These are phyloP conservation scores for Prinia subflava DNA, from an alignment of 2,113 vertebrate species.

Conservation along the genomic window DNA sequence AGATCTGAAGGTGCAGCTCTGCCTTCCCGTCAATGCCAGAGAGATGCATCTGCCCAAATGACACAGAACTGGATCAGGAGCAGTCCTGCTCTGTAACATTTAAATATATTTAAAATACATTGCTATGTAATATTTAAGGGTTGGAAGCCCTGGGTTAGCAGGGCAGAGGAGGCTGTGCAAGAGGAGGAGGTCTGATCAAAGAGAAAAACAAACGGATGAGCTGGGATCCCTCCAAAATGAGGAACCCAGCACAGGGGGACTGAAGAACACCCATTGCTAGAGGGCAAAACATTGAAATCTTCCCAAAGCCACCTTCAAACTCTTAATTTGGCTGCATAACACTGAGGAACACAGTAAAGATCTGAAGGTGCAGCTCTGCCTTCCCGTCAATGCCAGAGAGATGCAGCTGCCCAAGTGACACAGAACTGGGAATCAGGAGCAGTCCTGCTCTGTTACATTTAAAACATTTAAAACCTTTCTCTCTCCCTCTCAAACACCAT, in stretches of 20 bases:
- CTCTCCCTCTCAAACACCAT: background rate
- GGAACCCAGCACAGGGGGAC: background rate
- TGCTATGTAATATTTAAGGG: background rate
- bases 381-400: background rate
- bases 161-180: background rate
- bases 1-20: background rate
- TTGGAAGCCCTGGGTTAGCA: background rate
- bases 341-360: background rate
- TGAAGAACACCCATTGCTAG: background rate
- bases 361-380: background rate
- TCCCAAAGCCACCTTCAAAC: background rate
- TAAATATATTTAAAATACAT: background rate
- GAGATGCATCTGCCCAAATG: background rate
- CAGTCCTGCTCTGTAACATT: background rate
- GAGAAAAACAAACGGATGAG: background rate
- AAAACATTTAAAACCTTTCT: background rate
- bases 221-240: background rate
- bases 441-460: background rate
- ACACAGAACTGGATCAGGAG: background rate
- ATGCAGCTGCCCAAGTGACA: background rate
- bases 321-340: background rate
- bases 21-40: background rate
- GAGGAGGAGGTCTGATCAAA: background rate
- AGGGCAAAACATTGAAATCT: background rate
- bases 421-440: fast-evolving